Conservation (phyloP, 2,113 vertebrate genomes). For the Rhinoptilus africanus region DNA sequence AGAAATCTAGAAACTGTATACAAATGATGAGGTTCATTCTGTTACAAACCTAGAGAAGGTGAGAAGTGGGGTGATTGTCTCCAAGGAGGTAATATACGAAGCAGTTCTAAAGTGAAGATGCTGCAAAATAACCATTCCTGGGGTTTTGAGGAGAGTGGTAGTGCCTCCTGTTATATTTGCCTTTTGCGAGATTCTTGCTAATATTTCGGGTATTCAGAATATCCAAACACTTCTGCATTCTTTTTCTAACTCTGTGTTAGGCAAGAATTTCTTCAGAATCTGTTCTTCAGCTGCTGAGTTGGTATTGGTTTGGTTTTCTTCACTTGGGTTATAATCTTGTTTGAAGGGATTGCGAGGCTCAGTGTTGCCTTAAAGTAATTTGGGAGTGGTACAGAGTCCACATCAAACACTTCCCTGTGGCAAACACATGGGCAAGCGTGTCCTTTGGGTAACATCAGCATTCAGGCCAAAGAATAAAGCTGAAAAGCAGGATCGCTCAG, state of each 20-base stretch:
- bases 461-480: not conserved
- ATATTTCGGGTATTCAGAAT: not conserved
- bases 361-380: not conserved
- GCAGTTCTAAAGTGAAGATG: not conserved
- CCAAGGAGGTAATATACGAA: not conserved
- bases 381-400: not conserved
- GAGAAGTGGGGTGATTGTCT: not conserved
- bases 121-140: not conserved
- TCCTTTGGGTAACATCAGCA: not conserved
- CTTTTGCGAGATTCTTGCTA: not conserved
- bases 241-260: not conserved
- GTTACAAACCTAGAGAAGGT: not conserved
- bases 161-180: not conserved
- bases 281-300: not conserved
- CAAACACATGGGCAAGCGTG: accelerated
- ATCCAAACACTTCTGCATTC: not conserved
- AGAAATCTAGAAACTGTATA: not conserved
- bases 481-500: not conserved
- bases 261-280: not conserved
- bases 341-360: not conserved
- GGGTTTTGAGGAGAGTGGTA: not conserved
- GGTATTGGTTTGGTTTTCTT: not conserved
- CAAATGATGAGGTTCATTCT: not conserved
- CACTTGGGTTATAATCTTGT: not conserved
- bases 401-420: not conserved